Base-by-base conservation (phyloP, 1,140 invertebrate genomes). In the Eulimnadia texana region DNA sequence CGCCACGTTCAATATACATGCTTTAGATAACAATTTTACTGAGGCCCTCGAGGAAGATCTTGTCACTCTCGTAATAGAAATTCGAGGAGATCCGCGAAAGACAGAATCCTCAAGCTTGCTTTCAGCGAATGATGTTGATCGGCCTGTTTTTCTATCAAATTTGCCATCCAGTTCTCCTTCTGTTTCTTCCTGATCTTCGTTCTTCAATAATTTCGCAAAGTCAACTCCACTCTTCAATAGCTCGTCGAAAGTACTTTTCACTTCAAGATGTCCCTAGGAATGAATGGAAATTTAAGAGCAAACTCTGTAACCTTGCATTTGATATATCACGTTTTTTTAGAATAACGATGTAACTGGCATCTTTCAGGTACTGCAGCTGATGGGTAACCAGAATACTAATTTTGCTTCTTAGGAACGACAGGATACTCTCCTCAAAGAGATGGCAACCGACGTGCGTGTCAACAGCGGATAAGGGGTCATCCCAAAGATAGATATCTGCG, bases 341-440 rank as follows among this genome's bases (percentile, higher is more conserved):
- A 2, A 89, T 80, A 47, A 90, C 71, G 65, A 93, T 88, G 64
- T 82, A 77, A 70, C 86, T 80, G 0, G 84, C 86, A n/a, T 79
- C 77, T 67, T 82, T 80, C 22, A 93, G 75, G 70, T 84, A 88
- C 68, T 91, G 88, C 2, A 92, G 72, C 67, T 92, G 88, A 74
- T 93, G 88, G 1, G 90, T 93, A n/a, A 89, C 85, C 3, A 93
- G 78, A 42, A 92, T 79, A 16, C 83, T 75, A 0, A 85, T 86
- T 71, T 86, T 88, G 58, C 82, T 74, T 23, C 76, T 78, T 29
- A 92, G 73, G 68, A 84, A 83, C 1, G 80, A 82, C 3, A 74
- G 74, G 53, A 85, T 78, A 65, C 84, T 85, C 16, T 82, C 76
- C 65, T 85, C 78, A 66, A 85, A 84, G 16, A 86, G 74, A 64